Percentiles rank a stretch among this genome's conserved stretches.
These are phyloP conservation scores for Drosophila varians DNA, from an alignment of 1,140 invertebrate species.

Conservation along the genomic window DNA sequence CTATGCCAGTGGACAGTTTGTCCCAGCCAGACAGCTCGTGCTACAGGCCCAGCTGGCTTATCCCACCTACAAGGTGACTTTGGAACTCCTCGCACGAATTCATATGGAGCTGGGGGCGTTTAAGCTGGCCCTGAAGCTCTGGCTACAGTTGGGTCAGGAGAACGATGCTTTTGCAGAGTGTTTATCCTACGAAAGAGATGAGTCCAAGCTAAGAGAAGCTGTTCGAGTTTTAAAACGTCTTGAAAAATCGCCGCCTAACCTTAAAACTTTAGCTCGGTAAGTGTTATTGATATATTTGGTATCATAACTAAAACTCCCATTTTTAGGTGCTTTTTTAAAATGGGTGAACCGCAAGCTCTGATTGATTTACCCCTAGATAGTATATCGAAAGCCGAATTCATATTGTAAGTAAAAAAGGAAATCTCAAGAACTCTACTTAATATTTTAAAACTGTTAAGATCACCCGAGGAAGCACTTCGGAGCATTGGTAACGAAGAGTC, in stretches of 20 bases:
- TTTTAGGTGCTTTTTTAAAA: conserved; percentile 60
- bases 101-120: conserved; percentile 75
- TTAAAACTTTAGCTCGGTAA: conserved; percentile 51
- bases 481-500: conserved; percentile 84
- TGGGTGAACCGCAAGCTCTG: conserved; percentile 40
- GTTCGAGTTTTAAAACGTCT: conserved; percentile 24
- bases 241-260: conserved; percentile 13
- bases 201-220: conserved; percentile 36
- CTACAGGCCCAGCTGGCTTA: conserved; percentile 67
- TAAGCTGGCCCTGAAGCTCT: conserved; percentile 64
- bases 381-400: conserved; percentile 54
- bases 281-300: neutral
- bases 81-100: conserved; percentile 65
- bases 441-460: conserved; percentile 25
- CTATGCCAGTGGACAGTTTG: conserved; percentile 84
- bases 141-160: conserved; percentile 41
- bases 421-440: neutral
- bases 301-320: neutral
- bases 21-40: conserved; percentile 85
- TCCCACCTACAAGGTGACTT: conserved; percentile 52
- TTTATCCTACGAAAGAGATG: conserved; percentile 53
- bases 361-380: conserved; percentile 46
- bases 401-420: conserved; percentile 46
- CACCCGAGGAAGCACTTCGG: conserved; percentile 84
- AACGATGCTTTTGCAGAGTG: conserved; percentile 52